A percentile compares a stretch with the other conserved stretches of the same genome.
Conservation (phyloP, 1,140 invertebrate genomes). For the Rhysida immarginata region DNA sequence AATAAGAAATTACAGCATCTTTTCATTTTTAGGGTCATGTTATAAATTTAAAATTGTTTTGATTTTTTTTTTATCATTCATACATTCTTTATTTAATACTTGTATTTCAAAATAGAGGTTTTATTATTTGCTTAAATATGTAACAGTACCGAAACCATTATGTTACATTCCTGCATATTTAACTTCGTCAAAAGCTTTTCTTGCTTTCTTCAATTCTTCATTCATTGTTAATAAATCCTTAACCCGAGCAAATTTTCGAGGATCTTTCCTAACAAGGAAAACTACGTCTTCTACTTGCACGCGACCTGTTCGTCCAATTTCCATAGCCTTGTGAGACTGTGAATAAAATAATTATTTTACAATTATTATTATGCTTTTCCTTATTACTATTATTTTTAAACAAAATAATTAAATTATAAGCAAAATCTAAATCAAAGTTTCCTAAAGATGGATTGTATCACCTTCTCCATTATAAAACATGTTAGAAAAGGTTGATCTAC, state of each 20-base stretch:
- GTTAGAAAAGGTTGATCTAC: no score
- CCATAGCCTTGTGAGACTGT: slow-evolving; percentile 77
- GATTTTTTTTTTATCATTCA: background rate
- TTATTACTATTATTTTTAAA: background rate
- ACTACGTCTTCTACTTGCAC: slow-evolving; percentile 97
- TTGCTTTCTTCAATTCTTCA: slow-evolving; percentile 94
- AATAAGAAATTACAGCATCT: no score
- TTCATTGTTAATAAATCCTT: slow-evolving; percentile 97
- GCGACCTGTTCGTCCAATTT: slow-evolving; percentile 81
- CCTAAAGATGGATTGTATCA: no score
- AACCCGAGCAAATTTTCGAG: slow-evolving; percentile 91
- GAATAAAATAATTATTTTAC: slow-evolving; percentile 17
- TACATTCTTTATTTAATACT: background rate
- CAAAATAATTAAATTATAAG: no score
- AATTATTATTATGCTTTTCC: background rate
- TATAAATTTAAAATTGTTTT: background rate
- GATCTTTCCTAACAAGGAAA: slow-evolving; percentile 94
- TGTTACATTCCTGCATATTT: slow-evolving; percentile 55
- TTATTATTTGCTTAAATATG: no score
- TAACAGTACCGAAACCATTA: no score
- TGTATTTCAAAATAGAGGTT: background rate
- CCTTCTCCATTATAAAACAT: no score
- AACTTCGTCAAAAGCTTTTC: slow-evolving; percentile 99
- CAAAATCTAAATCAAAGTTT: no score
- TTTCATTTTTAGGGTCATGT: no score